Base-by-base conservation (phyloP, 2,113 vertebrate genomes). In the Anoura caudifer region DNA sequence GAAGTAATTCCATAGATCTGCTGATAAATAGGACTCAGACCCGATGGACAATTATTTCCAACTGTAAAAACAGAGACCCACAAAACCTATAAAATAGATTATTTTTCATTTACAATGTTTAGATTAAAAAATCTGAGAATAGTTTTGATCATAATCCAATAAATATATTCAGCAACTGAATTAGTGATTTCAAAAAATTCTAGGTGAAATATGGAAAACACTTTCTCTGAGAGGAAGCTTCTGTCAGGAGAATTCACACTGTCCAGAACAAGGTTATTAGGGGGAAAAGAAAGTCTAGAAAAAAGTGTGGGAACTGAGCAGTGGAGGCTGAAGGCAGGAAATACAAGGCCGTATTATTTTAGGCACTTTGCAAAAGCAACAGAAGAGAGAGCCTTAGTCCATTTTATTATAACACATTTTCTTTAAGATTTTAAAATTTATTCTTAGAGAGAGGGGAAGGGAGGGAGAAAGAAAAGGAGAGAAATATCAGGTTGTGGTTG, bases 301-400 rank as follows among this genome's bases (percentile, higher is more conserved):
- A 38, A 54, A 70, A 87, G 41, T 50, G 1, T 38, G 41, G 24
- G 3, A 84, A 77, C 19, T 38, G 47, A 92, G 38, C 31, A 90
- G 31, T 79, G n/a, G 45, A 87, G 69, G 28, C 31, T n/a, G 10
- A 82, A 43, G 54, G 72, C 41, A 69, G 26, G 67, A 95, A 69
- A 54, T 47, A 31, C 14, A 87, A 81, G 69, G 38, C 76, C 67
- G 6, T 84, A 15, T 77, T 45, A 65, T 79, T 61, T 87, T 90
- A 56, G 88, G 89, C 41, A 67, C 8, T 82, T 85, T 61, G 28
- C 45, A 82, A 91, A 94, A 92, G n/a, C 61, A 90, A 87, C 80
- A 87, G 52, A 89, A 86, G 79, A 77, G 69, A 73, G 52, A 83
- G 19, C 3, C 45, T 59, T 72, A 84, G 87, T 83, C 17, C 41